Conservation (phyloP, 2,113 vertebrate genomes). For the Empidonax traillii region DNA sequence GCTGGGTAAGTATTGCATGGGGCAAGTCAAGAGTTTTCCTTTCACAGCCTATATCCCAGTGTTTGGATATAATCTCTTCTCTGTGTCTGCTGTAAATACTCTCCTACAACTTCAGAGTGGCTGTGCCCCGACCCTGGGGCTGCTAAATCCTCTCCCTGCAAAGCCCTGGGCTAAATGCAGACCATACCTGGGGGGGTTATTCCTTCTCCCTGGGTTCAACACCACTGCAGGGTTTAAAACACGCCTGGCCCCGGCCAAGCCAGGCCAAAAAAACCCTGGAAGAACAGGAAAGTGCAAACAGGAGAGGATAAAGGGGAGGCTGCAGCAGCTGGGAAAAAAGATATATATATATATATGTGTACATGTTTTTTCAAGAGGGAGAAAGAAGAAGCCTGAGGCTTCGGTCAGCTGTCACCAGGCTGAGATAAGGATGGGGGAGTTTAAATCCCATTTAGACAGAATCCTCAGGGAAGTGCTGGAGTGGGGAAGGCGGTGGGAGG, state of each 20-base stretch:
- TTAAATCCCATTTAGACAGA: slow-evolving; percentile 32
- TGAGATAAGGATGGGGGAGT: not conserved
- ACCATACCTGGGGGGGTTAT: rapidly evolving
- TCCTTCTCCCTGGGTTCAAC: not conserved
- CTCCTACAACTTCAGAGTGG: not conserved
- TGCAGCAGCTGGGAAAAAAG: not conserved
- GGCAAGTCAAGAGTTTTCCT: not conserved
- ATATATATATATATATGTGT: not conserved
- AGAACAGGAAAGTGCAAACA: not conserved
- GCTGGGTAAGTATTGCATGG: not conserved
- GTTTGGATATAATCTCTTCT: not conserved
- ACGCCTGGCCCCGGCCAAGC: rapidly evolving
- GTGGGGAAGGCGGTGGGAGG: not conserved
- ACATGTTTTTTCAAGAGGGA: not conserved
- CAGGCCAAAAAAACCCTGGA: not conserved
- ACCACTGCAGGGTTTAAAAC: not conserved
- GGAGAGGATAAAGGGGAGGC: not conserved
- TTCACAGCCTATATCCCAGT: not conserved
- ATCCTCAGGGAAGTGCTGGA: not conserved
- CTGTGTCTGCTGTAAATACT: not conserved
- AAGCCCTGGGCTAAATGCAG: not conserved
- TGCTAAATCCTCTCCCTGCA: not conserved
- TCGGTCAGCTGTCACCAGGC: not conserved
- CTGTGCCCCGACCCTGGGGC: not conserved
- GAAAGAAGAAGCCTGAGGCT: slow-evolving; percentile 14